A percentile compares a stretch with the other conserved stretches of the same genome.
phyloP scores from a whole-genome alignment of 2,113 vertebrate species.

The Pseudopipra pipra region DNA sequence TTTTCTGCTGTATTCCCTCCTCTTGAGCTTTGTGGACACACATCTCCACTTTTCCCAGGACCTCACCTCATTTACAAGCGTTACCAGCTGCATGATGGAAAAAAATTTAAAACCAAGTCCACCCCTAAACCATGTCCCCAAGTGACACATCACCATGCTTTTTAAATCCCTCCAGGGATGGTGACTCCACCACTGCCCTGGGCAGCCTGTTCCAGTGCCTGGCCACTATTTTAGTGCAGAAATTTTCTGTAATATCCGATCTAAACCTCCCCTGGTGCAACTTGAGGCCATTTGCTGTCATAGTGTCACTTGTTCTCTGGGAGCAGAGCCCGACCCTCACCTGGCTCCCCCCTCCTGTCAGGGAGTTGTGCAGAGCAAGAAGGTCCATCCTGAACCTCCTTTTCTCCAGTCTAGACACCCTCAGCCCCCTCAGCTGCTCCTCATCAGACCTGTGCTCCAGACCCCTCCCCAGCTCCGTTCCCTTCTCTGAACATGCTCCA shows the following conservation, averaged over 20 bases:
- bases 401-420: background rate
- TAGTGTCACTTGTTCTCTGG: background rate
- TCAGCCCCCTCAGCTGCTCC: background rate
- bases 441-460: background rate
- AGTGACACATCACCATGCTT: background rate
- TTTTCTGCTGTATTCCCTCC: background rate
- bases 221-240: background rate
- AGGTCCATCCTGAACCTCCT: background rate
- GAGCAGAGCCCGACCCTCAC: background rate
- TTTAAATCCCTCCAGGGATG: background rate
- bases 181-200: background rate
- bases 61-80: background rate
- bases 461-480: background rate
- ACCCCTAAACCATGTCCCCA: background rate
- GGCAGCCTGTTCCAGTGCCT: background rate
- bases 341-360: background rate
- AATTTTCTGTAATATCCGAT: background rate
- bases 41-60: background rate
- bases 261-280: background rate
- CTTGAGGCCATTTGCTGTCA: background rate
- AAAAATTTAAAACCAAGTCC: background rate
- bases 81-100: background rate
- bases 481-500: rapidly evolving
- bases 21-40: background rate
- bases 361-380: background rate